Conservation (phyloP, 2,797 vertebrate species). For the Denticeps clupeoides region DNA sequence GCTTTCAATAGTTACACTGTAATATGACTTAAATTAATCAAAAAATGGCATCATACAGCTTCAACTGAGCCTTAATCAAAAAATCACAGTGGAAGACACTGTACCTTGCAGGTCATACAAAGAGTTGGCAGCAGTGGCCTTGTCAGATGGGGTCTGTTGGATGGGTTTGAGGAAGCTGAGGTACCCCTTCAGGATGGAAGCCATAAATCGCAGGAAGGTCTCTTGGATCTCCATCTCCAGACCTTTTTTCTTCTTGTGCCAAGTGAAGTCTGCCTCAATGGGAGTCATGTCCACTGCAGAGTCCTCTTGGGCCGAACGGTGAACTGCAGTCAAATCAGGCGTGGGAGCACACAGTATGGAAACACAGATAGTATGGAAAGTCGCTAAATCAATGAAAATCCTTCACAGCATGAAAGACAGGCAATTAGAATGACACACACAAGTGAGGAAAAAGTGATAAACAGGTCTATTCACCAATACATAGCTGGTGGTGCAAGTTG, state of each 20-base stretch:
- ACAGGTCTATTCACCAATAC: conserved; percentile 60
- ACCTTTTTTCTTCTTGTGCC: conserved; percentile 85
- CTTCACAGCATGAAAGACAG: too few species aligned
- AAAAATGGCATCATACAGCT: too few species aligned
- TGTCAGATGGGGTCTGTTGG: conserved; percentile 87
- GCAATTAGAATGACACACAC: too few species aligned
- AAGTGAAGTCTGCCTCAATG: conserved; percentile 91
- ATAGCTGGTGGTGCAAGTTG: conserved; percentile 78
- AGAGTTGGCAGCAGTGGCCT: conserved; percentile 87
- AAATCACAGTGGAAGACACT: too few species aligned
- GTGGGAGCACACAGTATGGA: background rate
- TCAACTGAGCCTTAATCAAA: too few species aligned
- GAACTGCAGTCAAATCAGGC: conserved; percentile 56
- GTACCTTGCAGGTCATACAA: conserved; percentile 96
- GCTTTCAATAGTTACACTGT: too few species aligned
- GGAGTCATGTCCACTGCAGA: conserved; percentile 85
- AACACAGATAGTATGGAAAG: background rate
- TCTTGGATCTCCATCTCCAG: conserved; percentile 98
- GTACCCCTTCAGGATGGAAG: conserved; percentile 91
- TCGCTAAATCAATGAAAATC: too few species aligned
- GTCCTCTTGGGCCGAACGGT: conserved; percentile 59
- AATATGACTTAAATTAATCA: too few species aligned
- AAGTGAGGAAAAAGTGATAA: too few species aligned
- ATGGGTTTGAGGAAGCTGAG: conserved; percentile 89
- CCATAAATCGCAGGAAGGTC: conserved; percentile 91